Evolutionary conservation across 2,888 invertebrate species (phyloP), one percentile per base, ranked within the genome.

Genomic region (Acrobasis repandana): DNA sequence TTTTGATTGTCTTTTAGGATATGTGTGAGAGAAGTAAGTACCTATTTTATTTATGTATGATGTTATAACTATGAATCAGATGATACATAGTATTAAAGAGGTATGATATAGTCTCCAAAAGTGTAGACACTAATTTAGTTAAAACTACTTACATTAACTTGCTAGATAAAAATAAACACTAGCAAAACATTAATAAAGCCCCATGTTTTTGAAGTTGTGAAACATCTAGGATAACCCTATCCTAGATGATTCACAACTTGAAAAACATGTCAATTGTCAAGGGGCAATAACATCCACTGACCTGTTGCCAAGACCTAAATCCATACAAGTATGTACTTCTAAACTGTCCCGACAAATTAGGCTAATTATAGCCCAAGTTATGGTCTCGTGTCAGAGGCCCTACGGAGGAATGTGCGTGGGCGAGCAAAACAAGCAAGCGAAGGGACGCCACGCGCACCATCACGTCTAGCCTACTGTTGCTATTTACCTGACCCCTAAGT

Each of bases 391-490:
- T 46, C 28, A 46, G 28, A 52, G 61, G 16, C 56, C 50, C 36
- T 61, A 51, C 52, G 61, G 60, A 47, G 61, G 63, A 54, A 60
- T 65, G 66, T 70, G 73, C 74, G 76, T 79, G 65, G 77, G 77
- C 72, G 77, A 61, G n/a, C 57, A 56, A 66, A 66, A 67, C 67
- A 64, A 62, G 49, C 28, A 15, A 8, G n/a, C 28, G 58, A 54
- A 51, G 51, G 2, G 47, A 64, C 63, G 63, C 62, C 58, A 58
- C 16, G 38, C 38, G 10, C 2, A 46, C 46, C 10, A 38, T 58
- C 16, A 18, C 11, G 20, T 34, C 51, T 10, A 43, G 10, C 38
- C 50, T 38, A 18, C 11, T 51, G n/a, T 10, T 28, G 11, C n/a
- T 28, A 51, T 51, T 59, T 59, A 59, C 51, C 20, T n/a, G 14